These are phyloP conservation scores for Rhopilema esculentum DNA, from an alignment of 30 jellyfish, hydroid and myxozoan species.

Conservation along the genomic window DNA sequence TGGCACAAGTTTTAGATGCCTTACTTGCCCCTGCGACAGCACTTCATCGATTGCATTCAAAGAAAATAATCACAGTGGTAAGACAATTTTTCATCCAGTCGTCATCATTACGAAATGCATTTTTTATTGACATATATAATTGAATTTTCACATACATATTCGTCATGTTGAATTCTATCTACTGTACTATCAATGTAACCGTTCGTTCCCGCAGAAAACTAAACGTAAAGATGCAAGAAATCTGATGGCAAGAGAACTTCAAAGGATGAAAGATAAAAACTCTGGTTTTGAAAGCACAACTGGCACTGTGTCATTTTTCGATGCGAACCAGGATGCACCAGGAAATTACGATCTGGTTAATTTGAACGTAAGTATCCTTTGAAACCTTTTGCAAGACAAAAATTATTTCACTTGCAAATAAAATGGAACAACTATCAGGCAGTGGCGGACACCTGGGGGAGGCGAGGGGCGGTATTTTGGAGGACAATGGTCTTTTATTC, in stretches of 20 bases:
- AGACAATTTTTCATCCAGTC: background rate
- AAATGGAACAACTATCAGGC: too few relatives aligned
- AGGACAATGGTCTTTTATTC: too few relatives aligned
- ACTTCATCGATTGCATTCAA: conserved; percentile 75
- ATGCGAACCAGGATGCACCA: conserved; percentile 73
- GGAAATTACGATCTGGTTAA: conserved; percentile 82
- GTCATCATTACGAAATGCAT: too few relatives aligned
- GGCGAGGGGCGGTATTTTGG: too few relatives aligned
- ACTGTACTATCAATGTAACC: background rate
- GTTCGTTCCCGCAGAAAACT: conserved; percentile 34
- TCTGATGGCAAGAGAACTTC: conserved; percentile 71
- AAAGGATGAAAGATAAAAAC: conserved; percentile 40
- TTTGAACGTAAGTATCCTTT: conserved; percentile 72
- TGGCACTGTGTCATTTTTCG: conserved; percentile 54
- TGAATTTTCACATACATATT: too few relatives aligned
- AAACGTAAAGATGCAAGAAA: conserved; percentile 52
- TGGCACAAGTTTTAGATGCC: conserved; percentile 89
- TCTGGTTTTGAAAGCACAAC: conserved; percentile 84
- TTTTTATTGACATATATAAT: too few relatives aligned
- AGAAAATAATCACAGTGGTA: conserved; percentile 76
- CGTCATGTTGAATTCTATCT: background rate
- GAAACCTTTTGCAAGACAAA: background rate
- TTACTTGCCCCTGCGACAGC: conserved; percentile 88
- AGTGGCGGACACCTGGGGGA: too few relatives aligned
- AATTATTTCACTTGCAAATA: background rate